Base-by-base conservation (phyloP, 2,797 vertebrate genomes). In the Myotis pilosus region DNA sequence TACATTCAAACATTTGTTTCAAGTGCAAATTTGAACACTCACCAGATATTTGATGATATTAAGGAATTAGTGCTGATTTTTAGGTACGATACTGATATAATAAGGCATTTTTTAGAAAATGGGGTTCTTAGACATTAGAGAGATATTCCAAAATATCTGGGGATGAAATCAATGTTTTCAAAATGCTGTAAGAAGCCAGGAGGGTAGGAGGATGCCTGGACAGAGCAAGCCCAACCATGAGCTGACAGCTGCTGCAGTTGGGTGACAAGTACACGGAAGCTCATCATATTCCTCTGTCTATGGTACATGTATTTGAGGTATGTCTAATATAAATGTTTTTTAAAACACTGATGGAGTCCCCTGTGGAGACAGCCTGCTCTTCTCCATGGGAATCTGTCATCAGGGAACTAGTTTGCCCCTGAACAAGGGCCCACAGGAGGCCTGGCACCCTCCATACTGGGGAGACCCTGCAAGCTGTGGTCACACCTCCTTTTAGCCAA, bases 191-290 rank as follows among this genome's bases (percentile, higher is more conserved):
- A 57, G 57, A 49, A 38, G 23, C 51, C 30, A 23, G 53, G 33
- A 25, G 13, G 41, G 76, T 0, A 49, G 9, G 20, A 44, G 5
- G 49, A 11, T 1, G 7, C 0, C 8, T 0, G 1, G 49, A 41
- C 5, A 16, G 25, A 69, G 49, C 12, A 11, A 80, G 47, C 53
- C 1, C 33, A 36, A 25, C 36, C 4, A 1, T 2, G 28, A 55
- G 38, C 1, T 38, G 60, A 10, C 13, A 8, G 8, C 8, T 12
- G 3, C 0, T 36, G 8, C 33, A 12, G 72, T 6, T 23, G 44
- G 33, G 36, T 2, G 13, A 16, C 0, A 0, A 47, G 69, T 0
- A 17, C 22, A 17, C 0, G 8, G 16, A 47, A 11, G 23, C 0
- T 20, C n/a, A 6, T 41, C 7, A 10, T 0, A 44, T 13, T 33